Evolutionary conservation across 1,140 invertebrate genomes (phyloP).

Genomic region (Mamestra configurata): DNA sequence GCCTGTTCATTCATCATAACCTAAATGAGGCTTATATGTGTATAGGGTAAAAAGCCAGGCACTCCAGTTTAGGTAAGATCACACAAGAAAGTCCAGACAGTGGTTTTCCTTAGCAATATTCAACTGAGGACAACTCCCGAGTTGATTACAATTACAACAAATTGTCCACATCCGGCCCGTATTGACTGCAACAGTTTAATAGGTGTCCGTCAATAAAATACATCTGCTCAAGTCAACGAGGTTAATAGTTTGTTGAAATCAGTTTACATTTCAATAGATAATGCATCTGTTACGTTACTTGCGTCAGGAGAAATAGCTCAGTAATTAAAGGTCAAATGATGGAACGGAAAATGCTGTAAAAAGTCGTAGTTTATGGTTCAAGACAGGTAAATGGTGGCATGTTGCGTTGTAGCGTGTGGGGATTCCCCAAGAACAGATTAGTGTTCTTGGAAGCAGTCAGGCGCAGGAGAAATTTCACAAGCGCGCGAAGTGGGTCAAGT

Average conservation of each 20-base stretch:
- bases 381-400: slow-evolving; percentile 65
- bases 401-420: slow-evolving; percentile 65
- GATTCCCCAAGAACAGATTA: slow-evolving; percentile 74
- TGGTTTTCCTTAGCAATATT: slow-evolving; percentile 49
- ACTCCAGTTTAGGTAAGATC: neutral
- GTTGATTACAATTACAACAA: slow-evolving; percentile 78
- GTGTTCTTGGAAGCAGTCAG: slow-evolving; percentile 79
- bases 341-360: slow-evolving; percentile 8
- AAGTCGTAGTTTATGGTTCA: slow-evolving; percentile 44
- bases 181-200: slow-evolving; percentile 80
- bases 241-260: slow-evolving; percentile 65
- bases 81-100: slow-evolving; percentile 38
- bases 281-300: slow-evolving; percentile 19
- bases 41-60: neutral
- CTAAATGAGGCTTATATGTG: neutral
- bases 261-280: slow-evolving; percentile 56
- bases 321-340: slow-evolving; percentile 4
- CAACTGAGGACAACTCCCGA: slow-evolving; percentile 62
- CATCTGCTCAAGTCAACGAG: slow-evolving; percentile 76
- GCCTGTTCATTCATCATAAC: neutral
- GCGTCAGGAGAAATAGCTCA: slow-evolving; percentile 3
- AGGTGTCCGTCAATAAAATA: slow-evolving; percentile 82
- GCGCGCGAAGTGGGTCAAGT: slow-evolving; percentile 82
- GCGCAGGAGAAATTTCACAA: slow-evolving; percentile 86
- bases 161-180: slow-evolving; percentile 84